Percentiles rank a stretch among this genome's conserved stretches.
Conservation (phyloP, 2,797 vertebrate species). For the Champsocephalus esox region DNA sequence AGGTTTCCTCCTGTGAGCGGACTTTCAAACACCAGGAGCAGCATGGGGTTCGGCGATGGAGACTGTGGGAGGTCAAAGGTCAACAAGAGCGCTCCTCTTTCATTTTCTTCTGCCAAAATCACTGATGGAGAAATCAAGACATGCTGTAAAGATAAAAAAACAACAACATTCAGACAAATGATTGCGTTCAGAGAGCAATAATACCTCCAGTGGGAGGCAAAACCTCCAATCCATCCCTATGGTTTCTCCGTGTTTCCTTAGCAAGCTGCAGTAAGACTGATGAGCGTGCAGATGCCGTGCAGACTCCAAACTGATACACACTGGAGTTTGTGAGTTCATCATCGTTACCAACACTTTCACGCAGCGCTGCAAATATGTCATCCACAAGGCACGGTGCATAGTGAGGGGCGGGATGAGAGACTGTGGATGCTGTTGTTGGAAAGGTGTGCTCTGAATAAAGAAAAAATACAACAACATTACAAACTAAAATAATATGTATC, state of each 20-base stretch:
- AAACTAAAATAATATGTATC: too few species aligned
- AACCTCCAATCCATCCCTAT: constrained; percentile 39
- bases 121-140: constrained; percentile 43
- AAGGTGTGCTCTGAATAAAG: constrained; percentile 3
- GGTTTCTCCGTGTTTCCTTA: constrained; percentile 17
- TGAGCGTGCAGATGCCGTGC: constrained; percentile 30
- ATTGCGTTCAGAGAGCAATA: rapidly evolving
- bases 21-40: constrained; percentile 71
- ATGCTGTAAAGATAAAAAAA: neutral
- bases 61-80: constrained; percentile 71
- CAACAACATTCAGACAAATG: neutral
- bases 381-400: constrained; percentile 52
- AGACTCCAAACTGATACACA: constrained; percentile 73
- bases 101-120: constrained; percentile 53
- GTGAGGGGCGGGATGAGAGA: constrained; percentile 1
- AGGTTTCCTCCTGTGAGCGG: constrained; percentile 45
- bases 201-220: constrained; percentile 72
- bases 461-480: neutral
- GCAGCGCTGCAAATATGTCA: constrained; percentile 63
- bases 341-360: constrained; percentile 35
- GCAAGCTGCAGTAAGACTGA: constrained; percentile 48
- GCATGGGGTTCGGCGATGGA: constrained; percentile 47
- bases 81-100: constrained; percentile 54
- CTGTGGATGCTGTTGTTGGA: neutral
- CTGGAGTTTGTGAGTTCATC: constrained; percentile 41